These are phyloP conservation scores for Leucopternis melanops DNA, from an alignment of 2,113 vertebrate species.

Conservation along the genomic window DNA sequence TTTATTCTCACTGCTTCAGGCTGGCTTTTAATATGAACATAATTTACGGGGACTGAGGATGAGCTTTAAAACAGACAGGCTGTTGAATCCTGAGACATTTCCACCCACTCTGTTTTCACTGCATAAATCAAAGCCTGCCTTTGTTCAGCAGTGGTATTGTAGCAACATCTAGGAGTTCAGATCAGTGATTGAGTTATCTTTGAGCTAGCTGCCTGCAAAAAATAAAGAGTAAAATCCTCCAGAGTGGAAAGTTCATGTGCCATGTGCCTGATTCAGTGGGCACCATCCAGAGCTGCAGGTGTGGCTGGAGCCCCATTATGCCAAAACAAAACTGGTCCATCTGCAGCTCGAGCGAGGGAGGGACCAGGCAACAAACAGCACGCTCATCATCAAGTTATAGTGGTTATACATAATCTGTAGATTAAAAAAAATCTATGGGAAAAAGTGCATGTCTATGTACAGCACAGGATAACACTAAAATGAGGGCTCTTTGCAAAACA, in stretches of 20 bases:
- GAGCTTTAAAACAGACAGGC: conserved; percentile 32
- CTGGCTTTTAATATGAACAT: not conserved
- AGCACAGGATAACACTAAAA: not conserved
- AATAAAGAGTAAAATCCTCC: not conserved
- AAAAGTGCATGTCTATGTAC: not conserved
- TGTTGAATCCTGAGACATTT: conserved; percentile 49
- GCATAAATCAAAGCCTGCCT: conserved; percentile 53
- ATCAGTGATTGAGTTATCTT: not conserved
- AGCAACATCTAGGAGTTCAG: not conserved
- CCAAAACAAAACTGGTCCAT: not conserved
- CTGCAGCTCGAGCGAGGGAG: accelerated
- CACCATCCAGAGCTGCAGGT: not conserved
- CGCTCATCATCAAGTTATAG: not conserved
- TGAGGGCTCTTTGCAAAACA: not conserved
- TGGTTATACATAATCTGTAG: not conserved
- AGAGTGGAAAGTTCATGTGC: not conserved
- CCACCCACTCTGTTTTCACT: conserved; percentile 47
- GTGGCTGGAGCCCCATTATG: accelerated
- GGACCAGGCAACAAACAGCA: not conserved
- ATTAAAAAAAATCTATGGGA: not conserved
- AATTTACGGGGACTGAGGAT: not conserved
- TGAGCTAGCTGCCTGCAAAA: not conserved
- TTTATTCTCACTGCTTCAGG: not conserved
- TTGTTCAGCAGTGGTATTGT: not conserved
- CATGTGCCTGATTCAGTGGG: not conserved